A percentile compares a stretch with the other conserved stretches of the same genome.
Evolutionary conservation across 2,797 vertebrate species (phyloP).

Genomic region (Bryconaethiops microstoma): DNA sequence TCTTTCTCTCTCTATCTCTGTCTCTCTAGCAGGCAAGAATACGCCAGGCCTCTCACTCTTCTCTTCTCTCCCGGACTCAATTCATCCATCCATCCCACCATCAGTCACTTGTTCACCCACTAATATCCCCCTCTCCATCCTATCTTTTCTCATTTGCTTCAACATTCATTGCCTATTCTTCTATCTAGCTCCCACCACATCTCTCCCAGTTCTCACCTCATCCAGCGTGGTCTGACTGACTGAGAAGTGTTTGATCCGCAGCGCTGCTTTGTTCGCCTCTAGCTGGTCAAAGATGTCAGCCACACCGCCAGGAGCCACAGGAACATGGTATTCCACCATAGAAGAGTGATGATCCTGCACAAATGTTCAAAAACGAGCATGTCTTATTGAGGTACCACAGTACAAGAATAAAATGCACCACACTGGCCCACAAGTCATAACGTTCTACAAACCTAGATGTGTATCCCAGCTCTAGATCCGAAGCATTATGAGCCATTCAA

Average conservation of each 20-base stretch:
- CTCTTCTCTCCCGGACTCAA: neutral
- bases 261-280: conserved; percentile 86
- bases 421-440: no score
- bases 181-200: neutral
- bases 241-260: conserved; percentile 95
- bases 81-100: neutral
- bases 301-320: conserved; percentile 89
- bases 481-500: neutral
- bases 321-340: conserved; percentile 92
- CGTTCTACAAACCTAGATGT: neutral
- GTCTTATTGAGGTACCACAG: neutral
- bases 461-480: neutral
- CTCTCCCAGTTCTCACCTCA: conserved; percentile 83
- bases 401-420: no score
- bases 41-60: neutral
- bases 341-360: conserved; percentile 87
- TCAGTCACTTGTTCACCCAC: neutral
- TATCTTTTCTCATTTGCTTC: neutral
- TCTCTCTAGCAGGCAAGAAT: neutral
- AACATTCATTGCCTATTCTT: neutral
- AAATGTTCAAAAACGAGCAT: neutral
- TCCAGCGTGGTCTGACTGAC: conserved; percentile 97
- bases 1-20: neutral
- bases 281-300: conserved; percentile 94
- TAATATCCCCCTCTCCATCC: neutral